Percentiles rank a stretch among this genome's conserved stretches.
Evolutionary conservation across 2,888 invertebrate species (phyloP).

Genomic region (Automeris io): DNA sequence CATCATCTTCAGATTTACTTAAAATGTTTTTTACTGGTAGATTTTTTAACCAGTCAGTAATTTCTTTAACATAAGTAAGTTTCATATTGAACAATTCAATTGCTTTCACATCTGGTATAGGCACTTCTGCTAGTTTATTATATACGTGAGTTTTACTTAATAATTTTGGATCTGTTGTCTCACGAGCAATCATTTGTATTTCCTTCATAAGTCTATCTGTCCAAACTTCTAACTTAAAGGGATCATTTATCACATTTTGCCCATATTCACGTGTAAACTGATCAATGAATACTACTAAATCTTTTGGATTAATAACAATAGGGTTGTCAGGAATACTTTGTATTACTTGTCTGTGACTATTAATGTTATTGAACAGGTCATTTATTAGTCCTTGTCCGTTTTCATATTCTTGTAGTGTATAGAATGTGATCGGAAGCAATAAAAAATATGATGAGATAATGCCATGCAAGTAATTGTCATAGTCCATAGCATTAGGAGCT

Average conservation of each 20-base stretch:
- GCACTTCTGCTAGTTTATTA: slow-evolving; percentile 24
- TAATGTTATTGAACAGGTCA: slow-evolving; percentile 25
- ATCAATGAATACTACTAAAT: slow-evolving; percentile 38
- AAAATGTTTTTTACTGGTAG: slow-evolving; percentile 33
- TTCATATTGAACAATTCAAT: slow-evolving; percentile 30
- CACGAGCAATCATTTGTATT: slow-evolving; percentile 31
- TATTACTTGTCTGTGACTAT: slow-evolving; percentile 8
- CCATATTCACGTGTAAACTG: slow-evolving; percentile 36
- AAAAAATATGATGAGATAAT: slow-evolving; percentile 25
- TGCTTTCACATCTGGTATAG: slow-evolving; percentile 28
- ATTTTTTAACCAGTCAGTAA: slow-evolving; percentile 48
- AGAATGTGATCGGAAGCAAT: slow-evolving; percentile 31
- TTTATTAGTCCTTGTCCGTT: slow-evolving; percentile 14
- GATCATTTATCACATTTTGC: slow-evolving; percentile 37
- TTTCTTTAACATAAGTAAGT: slow-evolving; percentile 41
- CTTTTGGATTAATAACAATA: slow-evolving; percentile 17
- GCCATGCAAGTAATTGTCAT: slow-evolving; percentile 26
- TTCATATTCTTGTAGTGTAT: too few relatives aligned
- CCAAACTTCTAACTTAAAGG: slow-evolving; percentile 41
- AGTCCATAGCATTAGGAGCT: slow-evolving; percentile 29
- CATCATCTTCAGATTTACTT: slow-evolving; percentile 17
- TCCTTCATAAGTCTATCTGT: slow-evolving; percentile 35
- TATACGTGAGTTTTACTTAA: slow-evolving; percentile 29
- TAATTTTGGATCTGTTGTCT: slow-evolving; percentile 19
- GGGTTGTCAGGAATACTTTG: slow-evolving; percentile 8